phyloP scores from a whole-genome alignment of 2,113 vertebrate genomes.

The Dicaeum eximium region DNA sequence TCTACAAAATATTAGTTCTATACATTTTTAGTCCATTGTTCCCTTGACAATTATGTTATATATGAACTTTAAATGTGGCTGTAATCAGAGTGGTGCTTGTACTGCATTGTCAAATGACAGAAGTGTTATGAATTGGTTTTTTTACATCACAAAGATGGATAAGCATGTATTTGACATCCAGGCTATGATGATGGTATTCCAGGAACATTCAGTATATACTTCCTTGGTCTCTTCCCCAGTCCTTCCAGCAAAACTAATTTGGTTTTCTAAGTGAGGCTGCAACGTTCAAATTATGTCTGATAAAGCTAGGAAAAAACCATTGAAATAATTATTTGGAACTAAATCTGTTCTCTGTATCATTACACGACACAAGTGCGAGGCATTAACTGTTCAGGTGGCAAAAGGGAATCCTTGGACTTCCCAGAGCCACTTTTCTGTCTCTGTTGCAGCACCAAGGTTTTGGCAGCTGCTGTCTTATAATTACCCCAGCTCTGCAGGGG shows the following conservation, averaged over 20 bases:
- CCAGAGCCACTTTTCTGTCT: not conserved
- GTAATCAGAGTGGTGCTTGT: not conserved
- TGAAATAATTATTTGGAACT: not conserved
- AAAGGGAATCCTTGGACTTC: not conserved
- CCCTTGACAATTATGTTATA: not conserved
- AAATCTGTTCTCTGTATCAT: not conserved
- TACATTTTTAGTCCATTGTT: not conserved
- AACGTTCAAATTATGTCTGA: not conserved
- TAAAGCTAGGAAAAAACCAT: not conserved
- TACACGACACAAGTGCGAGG: rapidly evolving
- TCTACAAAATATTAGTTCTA: not conserved
- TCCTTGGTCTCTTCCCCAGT: not conserved
- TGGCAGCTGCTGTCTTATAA: not conserved
- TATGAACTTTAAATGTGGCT: not conserved
- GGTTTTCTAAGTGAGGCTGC: not conserved
- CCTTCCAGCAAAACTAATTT: not conserved
- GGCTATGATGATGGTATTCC: not conserved
- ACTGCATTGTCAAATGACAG: not conserved
- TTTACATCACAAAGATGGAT: not conserved
- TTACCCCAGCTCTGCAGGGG: not conserved
- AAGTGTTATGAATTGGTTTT: not conserved
- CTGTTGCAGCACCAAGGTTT: not conserved
- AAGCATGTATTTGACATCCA: not conserved
- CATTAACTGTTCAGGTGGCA: not conserved
- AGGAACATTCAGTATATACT: not conserved